Evolutionary conservation across 2,888 invertebrate species (phyloP), one percentile per base, ranked within the genome.

Genomic region (Melanostoma scalare): DNA sequence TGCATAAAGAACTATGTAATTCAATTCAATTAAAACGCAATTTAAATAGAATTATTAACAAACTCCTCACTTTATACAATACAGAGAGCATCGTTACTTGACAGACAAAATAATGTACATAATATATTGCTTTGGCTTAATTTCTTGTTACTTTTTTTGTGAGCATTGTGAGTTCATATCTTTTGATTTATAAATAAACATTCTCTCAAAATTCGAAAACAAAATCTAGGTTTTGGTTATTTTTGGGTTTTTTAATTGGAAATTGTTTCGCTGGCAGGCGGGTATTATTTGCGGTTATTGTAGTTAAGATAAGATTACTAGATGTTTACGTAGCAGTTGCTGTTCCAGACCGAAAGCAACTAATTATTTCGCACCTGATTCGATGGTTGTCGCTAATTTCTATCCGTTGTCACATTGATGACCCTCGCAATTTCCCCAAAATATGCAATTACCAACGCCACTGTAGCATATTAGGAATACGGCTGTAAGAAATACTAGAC

Each of bases 401-500:
- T 91, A 91, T 58, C 91, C 91, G 84, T 91, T 93, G 82, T 93
- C 93, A 87, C 93, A 94, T 75, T 93, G 93, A 84, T 94, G 93
- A 3, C 92, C 92, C 86, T 96, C 96, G 90, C 96, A 97, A 88
- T 95, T 95, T 85, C 94, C 94, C 97, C 97, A 98, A 90, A 99
- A 96, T 85, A 99, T 93, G 91, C 99, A 99, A 92, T 96, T 97
- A 31, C 98, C 98, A 72, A 97, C 94, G 82, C 98, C 98, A 91
- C 97, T 97, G 92, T 98, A 99, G 92, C 99, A 99, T 86, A 99
- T 95, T 30, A 99, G 93, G 88, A 96, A 96, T 71, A 99, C 96
- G 31, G 99, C 97, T 46, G 96, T 95, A 67, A 99, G 92, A 92
- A 99, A 99, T 86, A 99, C 96, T 69, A 98, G 92, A 89, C 97